Percentiles rank a stretch among this genome's conserved stretches.
Conservation (phyloP, 2,797 vertebrate genomes). For the Ctenosaura bakeri region DNA sequence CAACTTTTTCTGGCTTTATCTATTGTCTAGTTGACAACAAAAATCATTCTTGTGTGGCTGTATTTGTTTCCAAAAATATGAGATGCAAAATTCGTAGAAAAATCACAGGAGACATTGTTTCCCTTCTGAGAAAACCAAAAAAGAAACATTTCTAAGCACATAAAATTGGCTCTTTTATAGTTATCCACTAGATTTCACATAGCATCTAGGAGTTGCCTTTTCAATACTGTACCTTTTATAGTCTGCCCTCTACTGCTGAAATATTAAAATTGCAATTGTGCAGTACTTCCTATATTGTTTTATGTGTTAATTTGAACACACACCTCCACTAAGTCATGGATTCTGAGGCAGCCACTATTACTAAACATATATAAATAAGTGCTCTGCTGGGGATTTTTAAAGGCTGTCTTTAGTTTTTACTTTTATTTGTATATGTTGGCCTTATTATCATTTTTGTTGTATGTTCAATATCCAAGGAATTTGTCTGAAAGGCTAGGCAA, state of each 20-base stretch:
- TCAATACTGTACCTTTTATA: background rate
- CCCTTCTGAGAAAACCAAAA: background rate
- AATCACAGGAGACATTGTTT: slow-evolving; percentile 8
- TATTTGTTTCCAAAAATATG: background rate
- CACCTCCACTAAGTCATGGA: background rate
- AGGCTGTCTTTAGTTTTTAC: background rate
- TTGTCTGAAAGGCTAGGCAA: background rate
- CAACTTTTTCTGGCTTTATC: slow-evolving; percentile 3
- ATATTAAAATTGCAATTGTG: background rate
- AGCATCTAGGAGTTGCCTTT: background rate
- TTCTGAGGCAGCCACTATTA: background rate
- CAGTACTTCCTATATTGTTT: background rate
- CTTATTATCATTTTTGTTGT: background rate
- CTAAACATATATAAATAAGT: background rate
- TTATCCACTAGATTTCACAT: background rate
- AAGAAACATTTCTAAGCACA: background rate
- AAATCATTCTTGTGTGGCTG: slow-evolving; percentile 7
- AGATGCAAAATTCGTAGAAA: slow-evolving; percentile 18
- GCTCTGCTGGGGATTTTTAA: background rate
- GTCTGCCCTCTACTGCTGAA: slow-evolving; percentile 20
- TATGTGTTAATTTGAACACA: background rate
- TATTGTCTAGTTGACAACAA: slow-evolving; percentile 14
- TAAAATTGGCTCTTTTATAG: slow-evolving; percentile 9
- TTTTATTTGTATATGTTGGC: background rate
- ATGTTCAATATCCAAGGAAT: background rate